Evolutionary conservation across 1,140 invertebrate genomes (phyloP).

Genomic region (Armadillidium nasatum): DNA sequence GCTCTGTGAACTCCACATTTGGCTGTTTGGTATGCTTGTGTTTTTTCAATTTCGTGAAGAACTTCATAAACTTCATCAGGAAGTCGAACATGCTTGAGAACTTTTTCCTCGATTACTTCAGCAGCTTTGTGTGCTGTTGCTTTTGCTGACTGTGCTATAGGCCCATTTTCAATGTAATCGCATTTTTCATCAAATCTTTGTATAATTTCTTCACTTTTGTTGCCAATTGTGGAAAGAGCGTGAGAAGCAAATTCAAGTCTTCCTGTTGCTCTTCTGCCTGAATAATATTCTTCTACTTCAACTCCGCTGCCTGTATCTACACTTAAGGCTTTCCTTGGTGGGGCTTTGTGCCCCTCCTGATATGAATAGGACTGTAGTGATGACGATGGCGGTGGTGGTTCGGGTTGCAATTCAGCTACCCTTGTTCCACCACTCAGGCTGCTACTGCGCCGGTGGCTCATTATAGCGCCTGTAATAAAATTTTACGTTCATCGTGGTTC

Average conservation of each 20-base stretch:
- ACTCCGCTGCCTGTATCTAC: neutral
- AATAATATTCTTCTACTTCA: neutral
- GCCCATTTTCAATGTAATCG: slow-evolving; percentile 2
- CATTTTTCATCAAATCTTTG: neutral
- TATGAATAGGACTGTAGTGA: neutral
- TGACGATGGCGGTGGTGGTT: neutral
- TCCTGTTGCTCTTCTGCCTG: neutral
- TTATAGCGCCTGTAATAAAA: slow-evolving; percentile 1
- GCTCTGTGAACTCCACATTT: neutral
- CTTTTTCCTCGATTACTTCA: neutral
- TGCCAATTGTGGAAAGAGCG: neutral
- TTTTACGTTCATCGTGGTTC: neutral
- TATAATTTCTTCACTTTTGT: neutral
- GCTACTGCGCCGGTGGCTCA: slow-evolving; percentile 9
- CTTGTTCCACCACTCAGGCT: slow-evolving; percentile 8
- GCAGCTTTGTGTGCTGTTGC: neutral
- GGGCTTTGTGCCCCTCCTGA: neutral
- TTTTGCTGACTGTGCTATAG: neutral
- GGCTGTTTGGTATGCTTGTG: neutral
- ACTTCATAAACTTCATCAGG: slow-evolving; percentile 2
- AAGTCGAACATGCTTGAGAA: neutral
- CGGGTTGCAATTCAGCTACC: slow-evolving; percentile 4
- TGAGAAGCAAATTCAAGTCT: neutral
- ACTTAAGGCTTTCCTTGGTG: neutral
- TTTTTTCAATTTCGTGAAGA: slow-evolving; percentile 6